Base-by-base conservation (phyloP, 2,888 invertebrate species). In the Trilocha varians region DNA sequence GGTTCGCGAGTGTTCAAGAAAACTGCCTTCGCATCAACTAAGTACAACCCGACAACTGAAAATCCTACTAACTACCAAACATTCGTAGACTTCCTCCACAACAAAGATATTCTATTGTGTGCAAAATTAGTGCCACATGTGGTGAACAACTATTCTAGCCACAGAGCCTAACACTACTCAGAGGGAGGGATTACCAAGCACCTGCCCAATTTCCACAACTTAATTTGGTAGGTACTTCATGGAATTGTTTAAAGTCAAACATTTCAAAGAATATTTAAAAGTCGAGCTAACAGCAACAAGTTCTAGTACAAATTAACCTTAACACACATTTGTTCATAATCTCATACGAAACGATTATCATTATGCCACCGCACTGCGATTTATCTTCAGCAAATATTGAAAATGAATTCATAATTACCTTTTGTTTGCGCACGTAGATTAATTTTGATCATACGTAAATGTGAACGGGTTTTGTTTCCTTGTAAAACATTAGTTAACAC, bases 301-400 rank as follows among this genome's bases (percentile, higher is more conserved):
- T 25, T 25, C 25, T 5, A 25, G 25, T 25, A 25, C 25, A 25
- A 25, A 25, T 25, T 25, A 25, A 25, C 25, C 25, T 25, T 25
- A 25, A 25, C 25, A 25, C 11, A 25, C 25, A 25, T 25, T 25
- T 25, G 25, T 59, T 54, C 55, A 59, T 60, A 58, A 51, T 54
- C 57, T 54, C 52, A 57, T 53, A 55, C 53, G 55, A 55, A 41
- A 50, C 59, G 63, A 66, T 67, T 68, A 69, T 56, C 56, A 62
- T 65, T 59, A 55, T 65, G 70, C 76, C 68, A 68, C 73, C 62
- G 72, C 65, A 51, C 63, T 62, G 66, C 62, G 70, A 70, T 70
- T 77, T 79, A 83, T 82, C 83, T 78, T 55, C 41, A 46, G 62
- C 65, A 78, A 83, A 84, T 78, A 80, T 78, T 79, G 68, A 65